Evolutionary conservation across 2,888 invertebrate species (phyloP), one percentile per base, ranked within the genome.

Genomic region (Amblyjoppa proteus): DNA sequence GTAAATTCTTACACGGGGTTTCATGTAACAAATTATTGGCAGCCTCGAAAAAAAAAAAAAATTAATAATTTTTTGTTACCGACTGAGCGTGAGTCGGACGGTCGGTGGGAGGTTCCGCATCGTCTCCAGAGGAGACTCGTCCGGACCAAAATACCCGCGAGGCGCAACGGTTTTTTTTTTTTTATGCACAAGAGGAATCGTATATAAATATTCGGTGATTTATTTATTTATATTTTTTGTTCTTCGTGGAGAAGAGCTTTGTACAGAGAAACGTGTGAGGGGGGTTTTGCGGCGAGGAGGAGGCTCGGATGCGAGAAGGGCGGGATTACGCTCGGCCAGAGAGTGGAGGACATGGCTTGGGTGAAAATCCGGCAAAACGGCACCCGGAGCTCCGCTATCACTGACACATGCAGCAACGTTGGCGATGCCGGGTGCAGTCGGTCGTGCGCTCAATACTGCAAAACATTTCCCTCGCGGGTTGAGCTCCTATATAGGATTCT

Each of bases 391-490:
- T 70, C 13, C 16, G 58, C 64, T 41, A 34, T 53, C 75, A 74
- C 70, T 53, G 45, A 78, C 77, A 74, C 77, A 79, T 79, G 45
- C 66, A 71, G 66, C 64, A 78, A 49, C 38, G 56, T 16, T 41
- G 68, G 82, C 83, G 53, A 78, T 83, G 80, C 77, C 74, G 79
- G 76, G 78, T 80, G 78, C 79, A 85, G 80, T 84, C 74, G 84
- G 82, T 82, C 80, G 81, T 83, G 82, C 87, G 90, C 89, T 91
- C 90, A 81, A 91, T 91, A 90, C 90, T 89, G 89, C 88, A 88
- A 91, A 92, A 91, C 90, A 91, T 89, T 90, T 90, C 90, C 90
- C 91, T 86, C 86, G 86, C 86, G 89, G 75, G 83, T 88, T 86
- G 87, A 80, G 83, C 78, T 85, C 70, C 45, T 45, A 45, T 25